Conservation (phyloP, 1,140 invertebrate species). For the Acromyrmex echinatior region DNA sequence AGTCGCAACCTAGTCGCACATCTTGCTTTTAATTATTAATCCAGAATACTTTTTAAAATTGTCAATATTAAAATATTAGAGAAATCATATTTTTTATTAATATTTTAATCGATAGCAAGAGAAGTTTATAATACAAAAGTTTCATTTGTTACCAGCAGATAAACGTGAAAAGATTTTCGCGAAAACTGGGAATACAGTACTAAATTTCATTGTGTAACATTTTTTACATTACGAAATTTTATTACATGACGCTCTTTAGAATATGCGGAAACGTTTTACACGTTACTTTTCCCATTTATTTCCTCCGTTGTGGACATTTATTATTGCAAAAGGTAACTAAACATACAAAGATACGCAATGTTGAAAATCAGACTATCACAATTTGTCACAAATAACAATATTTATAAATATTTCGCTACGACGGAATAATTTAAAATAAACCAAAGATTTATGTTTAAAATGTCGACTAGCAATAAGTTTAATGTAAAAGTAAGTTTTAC, state of each 20-base stretch:
- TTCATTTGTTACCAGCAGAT: background rate
- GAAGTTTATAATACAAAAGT: background rate
- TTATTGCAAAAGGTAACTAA: background rate
- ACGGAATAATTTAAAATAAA: background rate
- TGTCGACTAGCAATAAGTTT: background rate
- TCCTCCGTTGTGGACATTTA: background rate
- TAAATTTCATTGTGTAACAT: background rate
- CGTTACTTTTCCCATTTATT: background rate
- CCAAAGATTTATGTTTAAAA: background rate
- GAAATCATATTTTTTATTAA: background rate
- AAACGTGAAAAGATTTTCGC: background rate
- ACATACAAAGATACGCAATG: background rate
- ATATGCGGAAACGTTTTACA: background rate
- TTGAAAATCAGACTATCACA: background rate
- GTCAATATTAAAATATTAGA: background rate
- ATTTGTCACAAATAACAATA: background rate
- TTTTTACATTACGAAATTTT: slow-evolving; percentile 12
- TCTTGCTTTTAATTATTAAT: slow-evolving; percentile 13
- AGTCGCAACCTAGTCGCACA: background rate
- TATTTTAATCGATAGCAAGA: background rate
- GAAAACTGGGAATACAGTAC: background rate
- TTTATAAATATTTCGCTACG: background rate
- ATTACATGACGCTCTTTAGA: background rate
- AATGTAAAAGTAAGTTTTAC: background rate
- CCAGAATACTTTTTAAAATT: background rate